Percentiles rank a stretch among this genome's conserved stretches.
These are phyloP conservation scores for Acanthoscelides obtectus DNA, from an alignment of 2,888 invertebrate genomes.

Conservation along the genomic window DNA sequence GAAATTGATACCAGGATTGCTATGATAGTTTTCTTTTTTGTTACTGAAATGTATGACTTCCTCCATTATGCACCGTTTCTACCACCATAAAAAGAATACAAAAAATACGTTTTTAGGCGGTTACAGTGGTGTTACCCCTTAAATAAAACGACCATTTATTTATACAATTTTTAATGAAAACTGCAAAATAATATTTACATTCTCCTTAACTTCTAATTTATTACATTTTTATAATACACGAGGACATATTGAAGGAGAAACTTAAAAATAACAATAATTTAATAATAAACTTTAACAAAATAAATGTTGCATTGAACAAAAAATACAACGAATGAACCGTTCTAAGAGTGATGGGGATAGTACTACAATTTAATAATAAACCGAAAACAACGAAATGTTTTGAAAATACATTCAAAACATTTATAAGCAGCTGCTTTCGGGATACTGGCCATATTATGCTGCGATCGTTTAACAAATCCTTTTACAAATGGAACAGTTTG, in stretches of 20 bases:
- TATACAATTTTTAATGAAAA: slow-evolving; percentile 37
- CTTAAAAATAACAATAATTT: slow-evolving; percentile 33
- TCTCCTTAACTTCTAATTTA: slow-evolving; percentile 32
- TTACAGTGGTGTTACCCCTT: too few relatives aligned
- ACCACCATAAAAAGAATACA: too few relatives aligned
- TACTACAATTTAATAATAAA: not conserved
- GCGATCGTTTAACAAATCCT: too few relatives aligned
- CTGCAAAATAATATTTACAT: slow-evolving; percentile 41
- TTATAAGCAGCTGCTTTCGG: not conserved
- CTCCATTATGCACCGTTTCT: too few relatives aligned
- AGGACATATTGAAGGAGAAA: slow-evolving; percentile 25
- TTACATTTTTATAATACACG: slow-evolving; percentile 36
- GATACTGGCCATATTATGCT: too few relatives aligned
- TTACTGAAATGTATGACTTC: too few relatives aligned
- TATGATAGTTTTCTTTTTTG: too few relatives aligned
- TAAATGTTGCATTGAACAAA: slow-evolving; percentile 16
- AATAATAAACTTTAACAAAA: slow-evolving; percentile 29
- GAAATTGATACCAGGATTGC: too few relatives aligned
- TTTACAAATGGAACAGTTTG: too few relatives aligned
- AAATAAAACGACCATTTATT: not conserved
- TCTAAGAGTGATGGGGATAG: not conserved
- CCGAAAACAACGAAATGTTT: not conserved
- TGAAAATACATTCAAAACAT: not conserved
- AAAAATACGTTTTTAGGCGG: too few relatives aligned
- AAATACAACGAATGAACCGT: slow-evolving; percentile 15